A percentile compares a stretch with the other conserved stretches of the same genome.
Conservation (phyloP, 2,797 vertebrate genomes). For the Onychomys arenicola region DNA sequence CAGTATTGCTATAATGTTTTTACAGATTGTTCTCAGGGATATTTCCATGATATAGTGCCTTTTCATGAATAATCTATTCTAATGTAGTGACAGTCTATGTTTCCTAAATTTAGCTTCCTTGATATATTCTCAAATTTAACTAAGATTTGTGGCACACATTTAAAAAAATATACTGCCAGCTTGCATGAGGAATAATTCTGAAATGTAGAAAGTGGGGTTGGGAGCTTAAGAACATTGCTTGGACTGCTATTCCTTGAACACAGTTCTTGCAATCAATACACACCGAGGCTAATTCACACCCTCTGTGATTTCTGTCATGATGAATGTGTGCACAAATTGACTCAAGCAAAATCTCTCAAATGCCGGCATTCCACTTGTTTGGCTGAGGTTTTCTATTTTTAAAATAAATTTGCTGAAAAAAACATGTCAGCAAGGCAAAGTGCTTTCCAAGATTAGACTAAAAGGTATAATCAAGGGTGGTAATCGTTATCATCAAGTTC, state of each 20-base stretch:
- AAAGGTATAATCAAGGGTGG: background rate
- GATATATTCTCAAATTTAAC: conserved; percentile 64
- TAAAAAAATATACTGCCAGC: conserved; percentile 20
- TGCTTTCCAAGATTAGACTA: background rate
- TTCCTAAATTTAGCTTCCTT: conserved; percentile 64
- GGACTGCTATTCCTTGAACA: background rate
- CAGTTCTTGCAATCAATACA: background rate
- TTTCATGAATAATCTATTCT: conserved; percentile 52
- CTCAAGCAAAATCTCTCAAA: conserved; percentile 13
- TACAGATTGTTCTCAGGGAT: background rate
- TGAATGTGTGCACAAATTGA: conserved; percentile 20
- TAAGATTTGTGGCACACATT: conserved; percentile 40
- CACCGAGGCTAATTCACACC: background rate
- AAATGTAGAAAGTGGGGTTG: conserved; percentile 19
- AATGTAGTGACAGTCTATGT: background rate
- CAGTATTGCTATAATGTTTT: conserved; percentile 14
- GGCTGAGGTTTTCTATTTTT: background rate
- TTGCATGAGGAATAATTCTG: conserved; percentile 33
- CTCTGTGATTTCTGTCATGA: background rate
- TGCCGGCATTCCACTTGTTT: background rate
- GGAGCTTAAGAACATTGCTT: conserved; percentile 34
- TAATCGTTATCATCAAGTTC: background rate
- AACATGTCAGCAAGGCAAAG: background rate
- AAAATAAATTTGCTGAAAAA: conserved; percentile 50
- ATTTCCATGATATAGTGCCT: conserved; percentile 34